phyloP scores from a whole-genome alignment of 1,140 invertebrate genomes.

The Helicorthomorpha holstii region DNA sequence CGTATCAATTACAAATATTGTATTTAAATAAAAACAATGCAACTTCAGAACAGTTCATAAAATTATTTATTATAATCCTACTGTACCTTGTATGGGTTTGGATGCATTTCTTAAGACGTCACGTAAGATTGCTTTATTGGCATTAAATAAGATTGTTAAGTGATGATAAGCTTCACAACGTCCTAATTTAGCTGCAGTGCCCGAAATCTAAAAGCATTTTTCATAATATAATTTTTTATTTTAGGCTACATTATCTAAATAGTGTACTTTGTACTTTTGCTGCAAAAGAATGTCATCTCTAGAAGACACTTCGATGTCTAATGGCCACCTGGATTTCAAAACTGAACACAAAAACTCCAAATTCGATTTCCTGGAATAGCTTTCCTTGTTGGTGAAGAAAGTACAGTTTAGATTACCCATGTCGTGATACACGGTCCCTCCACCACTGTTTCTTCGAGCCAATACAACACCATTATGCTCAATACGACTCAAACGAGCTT shows the following conservation, averaged over 20 bases:
- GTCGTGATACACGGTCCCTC: conserved; percentile 93
- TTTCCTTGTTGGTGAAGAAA: conserved; percentile 61
- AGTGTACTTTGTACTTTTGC: conserved; percentile 47
- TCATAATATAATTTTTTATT: background rate
- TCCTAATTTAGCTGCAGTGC: conserved; percentile 77
- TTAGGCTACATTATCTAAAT: background rate
- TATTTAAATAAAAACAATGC: no score
- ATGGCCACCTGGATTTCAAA: conserved; percentile 54
- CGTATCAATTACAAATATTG: no score
- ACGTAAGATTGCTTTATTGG: conserved; percentile 40
- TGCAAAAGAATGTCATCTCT: conserved; percentile 68
- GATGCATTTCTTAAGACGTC: background rate
- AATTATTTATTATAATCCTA: no score
- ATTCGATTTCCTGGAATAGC: conserved; percentile 68
- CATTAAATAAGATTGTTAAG: conserved; percentile 74
- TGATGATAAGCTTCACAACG: conserved; percentile 77
- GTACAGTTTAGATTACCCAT: conserved; percentile 79
- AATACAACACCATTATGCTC: conserved; percentile 44
- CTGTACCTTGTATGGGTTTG: conserved; percentile 3
- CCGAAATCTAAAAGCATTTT: conserved; percentile 47
- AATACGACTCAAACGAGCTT: conserved; percentile 52
- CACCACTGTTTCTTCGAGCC: conserved; percentile 82
- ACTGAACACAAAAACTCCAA: conserved; percentile 63
- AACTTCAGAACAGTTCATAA: no score
- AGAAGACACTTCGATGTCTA: conserved; percentile 52